These are phyloP conservation scores for Amblyopsis hoosieri DNA, from an alignment of 2,797 vertebrate species.

Conservation along the genomic window DNA sequence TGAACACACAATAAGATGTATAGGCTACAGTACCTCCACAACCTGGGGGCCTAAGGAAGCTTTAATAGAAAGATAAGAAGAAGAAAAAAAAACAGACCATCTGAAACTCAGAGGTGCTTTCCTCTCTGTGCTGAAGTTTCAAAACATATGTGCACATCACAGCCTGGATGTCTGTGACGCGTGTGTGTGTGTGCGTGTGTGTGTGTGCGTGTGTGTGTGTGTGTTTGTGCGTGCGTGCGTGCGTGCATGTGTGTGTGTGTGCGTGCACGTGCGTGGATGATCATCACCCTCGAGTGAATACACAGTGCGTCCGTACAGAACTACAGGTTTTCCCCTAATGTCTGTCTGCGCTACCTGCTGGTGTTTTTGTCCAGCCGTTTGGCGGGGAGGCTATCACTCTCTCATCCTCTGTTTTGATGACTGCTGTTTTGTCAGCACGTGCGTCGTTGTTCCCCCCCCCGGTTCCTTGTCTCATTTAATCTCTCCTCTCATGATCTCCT, in stretches of 20 bases:
- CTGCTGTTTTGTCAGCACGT: constrained; percentile 32
- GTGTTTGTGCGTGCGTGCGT: background rate
- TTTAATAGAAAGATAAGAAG: background rate
- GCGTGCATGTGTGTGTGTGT: constrained; percentile 26
- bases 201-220: constrained; percentile 6
- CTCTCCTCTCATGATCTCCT: constrained; percentile 41
- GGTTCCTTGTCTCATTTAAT: constrained; percentile 54
- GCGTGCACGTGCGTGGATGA: constrained; percentile 16
- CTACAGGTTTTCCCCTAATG: constrained; percentile 39
- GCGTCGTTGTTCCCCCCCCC: constrained; percentile 43
- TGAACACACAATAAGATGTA: constrained; percentile 8
- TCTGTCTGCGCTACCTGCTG: background rate
- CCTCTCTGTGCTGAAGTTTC: too few relatives aligned
- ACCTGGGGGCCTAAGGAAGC: too few relatives aligned
- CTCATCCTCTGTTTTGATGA: constrained; percentile 17
- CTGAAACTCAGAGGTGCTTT: background rate
- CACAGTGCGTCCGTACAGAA: background rate
- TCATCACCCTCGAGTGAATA: constrained; percentile 34
- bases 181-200: background rate
- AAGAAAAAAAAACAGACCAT: background rate
- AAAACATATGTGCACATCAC: too few relatives aligned
- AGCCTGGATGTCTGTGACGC: constrained; percentile 9
- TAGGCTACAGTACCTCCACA: background rate
- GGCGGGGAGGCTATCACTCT: constrained; percentile 46
- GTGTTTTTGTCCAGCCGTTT: constrained; percentile 49